phyloP scores from a whole-genome alignment of 1,140 invertebrate genomes.

The Procambarus clarkii region DNA sequence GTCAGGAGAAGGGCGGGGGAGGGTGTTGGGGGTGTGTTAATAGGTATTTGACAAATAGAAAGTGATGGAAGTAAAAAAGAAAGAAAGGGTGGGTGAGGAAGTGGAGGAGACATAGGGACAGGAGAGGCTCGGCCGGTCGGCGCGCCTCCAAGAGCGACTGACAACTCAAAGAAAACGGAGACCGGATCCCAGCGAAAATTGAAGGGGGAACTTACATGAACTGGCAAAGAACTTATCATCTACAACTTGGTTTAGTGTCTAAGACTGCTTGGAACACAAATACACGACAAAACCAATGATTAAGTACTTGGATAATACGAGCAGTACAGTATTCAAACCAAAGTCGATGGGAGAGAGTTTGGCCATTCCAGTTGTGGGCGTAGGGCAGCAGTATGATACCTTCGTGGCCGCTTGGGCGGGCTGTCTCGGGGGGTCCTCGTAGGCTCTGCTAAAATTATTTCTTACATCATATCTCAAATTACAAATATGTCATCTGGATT shows the following conservation, averaged over 20 bases:
- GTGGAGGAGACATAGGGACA: constrained; percentile 16
- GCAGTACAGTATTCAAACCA: constrained; percentile 72
- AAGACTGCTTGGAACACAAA: constrained; percentile 71
- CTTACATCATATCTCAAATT: constrained; percentile 17
- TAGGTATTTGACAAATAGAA: not conserved
- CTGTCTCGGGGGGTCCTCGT: constrained; percentile 22
- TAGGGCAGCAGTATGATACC: constrained; percentile 11
- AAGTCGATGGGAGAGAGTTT: constrained; percentile 74
- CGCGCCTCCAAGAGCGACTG: constrained; percentile 11
- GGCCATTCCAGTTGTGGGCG: constrained; percentile 73
- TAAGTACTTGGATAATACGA: constrained; percentile 66
- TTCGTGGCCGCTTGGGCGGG: not conserved
- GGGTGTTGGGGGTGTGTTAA: not conserved
- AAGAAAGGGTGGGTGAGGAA: not conserved
- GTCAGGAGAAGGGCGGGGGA: not conserved
- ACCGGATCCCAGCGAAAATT: constrained; percentile 47
- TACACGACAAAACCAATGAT: constrained; percentile 70
- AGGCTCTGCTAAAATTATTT: constrained; percentile 26
- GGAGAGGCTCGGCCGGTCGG: constrained; percentile 30
- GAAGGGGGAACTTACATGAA: constrained; percentile 56
- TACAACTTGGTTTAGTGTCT: constrained; percentile 56
- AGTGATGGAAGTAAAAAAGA: not conserved
- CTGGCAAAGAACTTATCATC: constrained; percentile 57
- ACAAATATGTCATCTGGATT: constrained; percentile 19
- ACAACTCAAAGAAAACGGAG: constrained; percentile 54